A percentile compares a stretch with the other conserved stretches of the same genome.
phyloP scores from a whole-genome alignment of 2,113 vertebrate species.

The Felis catus region DNA sequence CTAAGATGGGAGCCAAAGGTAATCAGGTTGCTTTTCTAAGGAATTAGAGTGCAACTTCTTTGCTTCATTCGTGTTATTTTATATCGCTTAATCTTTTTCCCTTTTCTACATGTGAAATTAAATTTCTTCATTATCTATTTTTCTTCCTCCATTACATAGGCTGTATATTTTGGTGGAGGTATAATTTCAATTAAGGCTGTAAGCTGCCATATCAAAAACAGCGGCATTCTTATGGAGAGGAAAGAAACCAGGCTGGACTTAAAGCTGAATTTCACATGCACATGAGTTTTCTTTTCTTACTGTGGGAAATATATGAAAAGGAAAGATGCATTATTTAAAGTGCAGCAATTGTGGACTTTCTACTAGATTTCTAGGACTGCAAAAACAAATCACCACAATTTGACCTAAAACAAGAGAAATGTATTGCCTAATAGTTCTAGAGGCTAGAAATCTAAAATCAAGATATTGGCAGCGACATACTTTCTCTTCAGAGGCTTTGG shows the following conservation, averaged over 20 bases:
- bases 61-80: neutral
- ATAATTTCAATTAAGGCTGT: neutral
- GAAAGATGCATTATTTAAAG: neutral
- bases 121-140: neutral
- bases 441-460: neutral
- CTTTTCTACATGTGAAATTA: neutral
- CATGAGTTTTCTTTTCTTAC: neutral
- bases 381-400: neutral
- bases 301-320: neutral
- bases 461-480: neutral
- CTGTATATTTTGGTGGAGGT: neutral
- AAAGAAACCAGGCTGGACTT: neutral
- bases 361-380: neutral
- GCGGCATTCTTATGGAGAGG: neutral
- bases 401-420: neutral
- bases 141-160: neutral
- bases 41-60: neutral
- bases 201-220: neutral
- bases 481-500: neutral
- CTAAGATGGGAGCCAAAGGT: neutral
- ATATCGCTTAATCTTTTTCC: neutral
- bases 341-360: neutral
- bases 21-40: neutral
- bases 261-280: neutral
- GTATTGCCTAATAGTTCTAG: neutral